These are phyloP conservation scores for Diabrotica balteata DNA, from an alignment of 2,888 invertebrate genomes.

Conservation along the genomic window DNA sequence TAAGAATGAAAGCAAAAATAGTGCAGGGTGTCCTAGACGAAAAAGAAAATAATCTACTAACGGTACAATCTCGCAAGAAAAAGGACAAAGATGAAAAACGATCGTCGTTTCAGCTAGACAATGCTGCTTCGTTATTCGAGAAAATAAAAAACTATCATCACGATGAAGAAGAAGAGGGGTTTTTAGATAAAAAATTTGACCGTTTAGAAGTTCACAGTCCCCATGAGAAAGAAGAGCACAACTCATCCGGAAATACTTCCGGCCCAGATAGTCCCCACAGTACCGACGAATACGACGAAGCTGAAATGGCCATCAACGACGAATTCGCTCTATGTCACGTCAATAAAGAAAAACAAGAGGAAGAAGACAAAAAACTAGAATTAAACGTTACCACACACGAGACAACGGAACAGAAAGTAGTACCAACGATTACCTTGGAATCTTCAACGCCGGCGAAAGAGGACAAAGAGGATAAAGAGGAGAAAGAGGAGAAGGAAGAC, in stretches of 20 bases:
- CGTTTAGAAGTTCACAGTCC: constrained; percentile 36
- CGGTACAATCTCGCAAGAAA: constrained; percentile 55
- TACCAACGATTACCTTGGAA: constrained; percentile 64
- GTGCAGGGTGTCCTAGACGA: constrained; percentile 58
- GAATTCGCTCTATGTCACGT: constrained; percentile 57
- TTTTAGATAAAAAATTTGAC: constrained; percentile 25
- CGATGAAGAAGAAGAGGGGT: constrained; percentile 55
- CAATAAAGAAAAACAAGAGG: constrained; percentile 52
- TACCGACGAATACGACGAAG: constrained; percentile 75
- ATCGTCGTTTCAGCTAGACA: constrained; percentile 53
- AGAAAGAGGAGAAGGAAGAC: constrained; percentile 53
- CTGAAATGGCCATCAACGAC: constrained; percentile 64
- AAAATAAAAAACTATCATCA: constrained; percentile 63
- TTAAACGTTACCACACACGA: constrained; percentile 45
- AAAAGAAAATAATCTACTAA: constrained; percentile 56
- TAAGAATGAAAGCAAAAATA: constrained; percentile 72
- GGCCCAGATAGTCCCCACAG: constrained; percentile 87
- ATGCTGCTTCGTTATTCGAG: constrained; percentile 57
- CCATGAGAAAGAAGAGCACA: constrained; percentile 44
- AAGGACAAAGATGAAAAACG: constrained; percentile 47
- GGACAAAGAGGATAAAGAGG: constrained; percentile 57
- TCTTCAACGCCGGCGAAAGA: constrained; percentile 51
- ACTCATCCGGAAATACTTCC: constrained; percentile 84
- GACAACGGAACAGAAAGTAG: constrained; percentile 43
- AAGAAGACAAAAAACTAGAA: constrained; percentile 41